These are phyloP conservation scores for Synanceia verrucosa DNA, from an alignment of 2,797 vertebrate genomes.

Conservation along the genomic window DNA sequence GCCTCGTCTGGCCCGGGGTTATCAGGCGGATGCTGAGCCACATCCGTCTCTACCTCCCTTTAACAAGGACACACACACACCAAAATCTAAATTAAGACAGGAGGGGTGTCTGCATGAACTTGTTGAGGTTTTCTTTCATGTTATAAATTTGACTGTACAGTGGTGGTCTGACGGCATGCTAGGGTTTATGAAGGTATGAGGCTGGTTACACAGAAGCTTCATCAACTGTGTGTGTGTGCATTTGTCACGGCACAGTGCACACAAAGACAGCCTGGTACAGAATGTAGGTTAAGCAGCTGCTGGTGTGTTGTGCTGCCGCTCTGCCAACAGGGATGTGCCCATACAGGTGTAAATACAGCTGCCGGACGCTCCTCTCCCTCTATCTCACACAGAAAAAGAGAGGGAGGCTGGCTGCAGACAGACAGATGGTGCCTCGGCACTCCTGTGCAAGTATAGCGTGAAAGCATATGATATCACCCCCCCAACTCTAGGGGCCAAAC, in stretches of 20 bases:
- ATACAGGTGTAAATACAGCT: conserved; percentile 95
- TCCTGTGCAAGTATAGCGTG: conserved; percentile 80
- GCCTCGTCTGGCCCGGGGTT: conserved; percentile 48
- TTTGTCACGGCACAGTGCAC: conserved; percentile 45
- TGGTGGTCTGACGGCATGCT: conserved; percentile 23
- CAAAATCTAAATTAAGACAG: conserved; percentile 20
- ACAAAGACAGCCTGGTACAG: conserved; percentile 57
- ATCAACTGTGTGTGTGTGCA: conserved; percentile 19
- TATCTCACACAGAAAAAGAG: conserved; percentile 46
- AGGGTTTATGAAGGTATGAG: not conserved
- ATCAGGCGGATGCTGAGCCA: conserved; percentile 63
- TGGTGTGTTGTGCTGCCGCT: conserved; percentile 83
- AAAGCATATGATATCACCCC: conserved; percentile 73
- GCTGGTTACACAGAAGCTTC: conserved; percentile 28
- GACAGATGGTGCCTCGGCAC: conserved; percentile 89
- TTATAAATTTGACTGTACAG: conserved; percentile 12
- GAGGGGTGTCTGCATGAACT: conserved; percentile 14
- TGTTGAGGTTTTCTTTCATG: conserved; percentile 42
- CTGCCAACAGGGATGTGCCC: conserved; percentile 89
- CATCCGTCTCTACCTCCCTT: conserved; percentile 54
- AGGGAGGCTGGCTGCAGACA: conserved; percentile 68
- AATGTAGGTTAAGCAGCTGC: conserved; percentile 86
- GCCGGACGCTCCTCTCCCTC: conserved; percentile 75
- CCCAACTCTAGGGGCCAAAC: conserved; percentile 68
- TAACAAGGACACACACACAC: conserved; percentile 3